Evolutionary conservation across 2,113 vertebrate species (phyloP), one percentile per base, ranked within the genome.

Genomic region (Eulemur rufifrons): DNA sequence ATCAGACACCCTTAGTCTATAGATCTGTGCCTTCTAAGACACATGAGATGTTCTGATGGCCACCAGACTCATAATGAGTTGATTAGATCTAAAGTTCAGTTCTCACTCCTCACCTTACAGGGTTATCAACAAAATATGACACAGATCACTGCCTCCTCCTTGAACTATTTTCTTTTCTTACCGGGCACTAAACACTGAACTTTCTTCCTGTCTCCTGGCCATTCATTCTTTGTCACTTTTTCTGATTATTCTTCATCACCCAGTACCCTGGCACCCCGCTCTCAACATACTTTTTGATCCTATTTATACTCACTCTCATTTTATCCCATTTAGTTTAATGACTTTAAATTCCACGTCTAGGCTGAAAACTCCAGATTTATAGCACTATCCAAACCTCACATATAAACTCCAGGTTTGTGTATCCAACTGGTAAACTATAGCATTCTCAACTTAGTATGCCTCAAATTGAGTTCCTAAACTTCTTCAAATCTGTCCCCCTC

Each of bases 141-240:
- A 83, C 47, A 82, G 87, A 91, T 83, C 88, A 80, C n/a, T 78
- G 34, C 45, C 47, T 95, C 54, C n/a, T 95, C 42, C 89, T 74
- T 86, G 18, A 82, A 89, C 82, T 23, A 71, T 4, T 80, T 59
- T 45, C 59, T 93, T 77, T 93, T 18, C 18, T 91, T 94, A 54
- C 37, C 42, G 14, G 61, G 15, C 47, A 87, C 56, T 68, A 69
- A 73, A 69, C 25, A 86, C 78, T 42, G 47, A 50, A 45, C 64
- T 74, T 74, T 73, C 50, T 23, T 32, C 42, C 56, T 68, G 27
- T 73, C 25, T 95, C 47, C 34, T 74, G 27, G 11, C 23, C 29
- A 17, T 27, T 86, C 37, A 32, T 56, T 84, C 47, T 80, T 42
- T 61, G 20, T 20, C 39, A 63, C 23, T 66, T 73, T 73, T 89